phyloP scores from a whole-genome alignment of 2,888 invertebrate genomes.

The Caenorhabditis macrosperma region DNA sequence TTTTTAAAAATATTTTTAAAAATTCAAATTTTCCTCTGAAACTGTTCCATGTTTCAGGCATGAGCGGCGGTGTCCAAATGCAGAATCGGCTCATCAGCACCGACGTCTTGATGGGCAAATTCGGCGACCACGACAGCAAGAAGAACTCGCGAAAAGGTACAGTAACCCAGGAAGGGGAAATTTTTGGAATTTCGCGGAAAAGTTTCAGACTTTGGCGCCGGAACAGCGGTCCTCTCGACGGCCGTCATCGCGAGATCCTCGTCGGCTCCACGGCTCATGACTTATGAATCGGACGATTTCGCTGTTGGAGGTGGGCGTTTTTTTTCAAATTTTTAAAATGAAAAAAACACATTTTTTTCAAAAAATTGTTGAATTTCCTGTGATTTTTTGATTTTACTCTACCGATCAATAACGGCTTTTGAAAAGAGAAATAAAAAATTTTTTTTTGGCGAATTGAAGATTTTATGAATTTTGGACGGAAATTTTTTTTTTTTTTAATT shows the following conservation, averaged over 20 bases:
- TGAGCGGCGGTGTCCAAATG: conserved; percentile 65
- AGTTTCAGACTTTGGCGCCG: conserved; percentile 61
- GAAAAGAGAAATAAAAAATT: too few species aligned
- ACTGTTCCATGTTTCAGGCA: conserved; percentile 32
- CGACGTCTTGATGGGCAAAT: conserved; percentile 91
- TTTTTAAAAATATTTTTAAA: conserved; percentile 10
- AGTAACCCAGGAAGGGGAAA: too few species aligned
- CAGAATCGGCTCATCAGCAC: conserved; percentile 92
- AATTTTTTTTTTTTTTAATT: background rate
- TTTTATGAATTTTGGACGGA: background rate
- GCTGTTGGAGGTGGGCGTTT: conserved; percentile 69
- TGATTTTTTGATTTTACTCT: background rate
- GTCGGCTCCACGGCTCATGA: conserved; percentile 81
- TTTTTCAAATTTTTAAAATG: background rate
- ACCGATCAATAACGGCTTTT: too few species aligned
- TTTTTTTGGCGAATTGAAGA: too few species aligned
- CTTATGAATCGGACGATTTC: conserved; percentile 77
- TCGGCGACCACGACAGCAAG: conserved; percentile 62
- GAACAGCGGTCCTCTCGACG: conserved; percentile 79
- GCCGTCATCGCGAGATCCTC: conserved; percentile 81
- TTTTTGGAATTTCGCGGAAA: background rate
- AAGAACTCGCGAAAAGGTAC: conserved; percentile 68
- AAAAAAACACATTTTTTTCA: background rate
- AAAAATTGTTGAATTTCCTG: background rate
- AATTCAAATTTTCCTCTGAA: background rate